Percentiles rank a stretch among this genome's conserved stretches.
Conservation (phyloP, 2,113 vertebrate species). For the Hyaena hyaena region DNA sequence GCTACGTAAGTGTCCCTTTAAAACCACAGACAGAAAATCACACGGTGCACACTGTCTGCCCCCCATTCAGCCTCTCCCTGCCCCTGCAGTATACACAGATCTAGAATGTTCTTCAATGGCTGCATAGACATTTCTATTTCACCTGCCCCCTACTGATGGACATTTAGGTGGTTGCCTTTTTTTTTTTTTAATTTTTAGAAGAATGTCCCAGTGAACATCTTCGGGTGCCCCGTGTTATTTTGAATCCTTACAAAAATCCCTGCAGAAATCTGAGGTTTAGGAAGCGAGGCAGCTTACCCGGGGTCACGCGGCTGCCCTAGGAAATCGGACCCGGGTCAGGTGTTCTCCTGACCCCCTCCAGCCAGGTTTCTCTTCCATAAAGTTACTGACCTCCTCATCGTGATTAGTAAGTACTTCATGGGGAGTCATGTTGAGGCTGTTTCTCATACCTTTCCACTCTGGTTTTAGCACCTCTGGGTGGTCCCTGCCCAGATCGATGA, state of each 20-base stretch:
- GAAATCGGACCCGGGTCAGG: not conserved
- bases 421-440: fast-evolving
- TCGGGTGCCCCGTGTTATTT: not conserved
- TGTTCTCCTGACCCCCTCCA: not conserved
- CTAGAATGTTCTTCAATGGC: not conserved
- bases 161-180: not conserved
- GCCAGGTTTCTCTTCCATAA: not conserved
- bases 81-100: not conserved
- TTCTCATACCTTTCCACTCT: not conserved
- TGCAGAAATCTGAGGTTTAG: not conserved
- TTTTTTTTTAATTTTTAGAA: not conserved
- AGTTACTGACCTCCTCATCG: not conserved
- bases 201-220: not conserved
- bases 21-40: not conserved
- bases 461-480: not conserved
- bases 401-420: not conserved
- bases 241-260: not conserved
- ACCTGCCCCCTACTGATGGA: not conserved
- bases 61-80: not conserved
- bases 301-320: fast-evolving
- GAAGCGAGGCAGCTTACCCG: not conserved
- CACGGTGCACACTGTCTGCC: not conserved
- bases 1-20: not conserved
- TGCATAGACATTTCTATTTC: not conserved
- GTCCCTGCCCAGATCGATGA: fast-evolving